Evolutionary conservation across 2,888 invertebrate genomes (phyloP).

Genomic region (Mylabris sibirica): DNA sequence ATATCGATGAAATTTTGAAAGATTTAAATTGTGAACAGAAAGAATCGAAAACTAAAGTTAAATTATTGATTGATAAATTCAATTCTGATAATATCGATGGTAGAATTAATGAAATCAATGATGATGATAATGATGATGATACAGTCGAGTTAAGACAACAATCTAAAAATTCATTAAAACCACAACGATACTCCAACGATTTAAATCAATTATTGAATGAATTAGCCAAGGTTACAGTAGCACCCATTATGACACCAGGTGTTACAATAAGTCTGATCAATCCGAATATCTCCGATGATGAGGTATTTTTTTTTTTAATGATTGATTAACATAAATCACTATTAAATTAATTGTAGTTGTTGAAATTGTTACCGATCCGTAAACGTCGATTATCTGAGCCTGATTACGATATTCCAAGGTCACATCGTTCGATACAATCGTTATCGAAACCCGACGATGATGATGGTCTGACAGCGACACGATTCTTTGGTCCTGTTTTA

Average conservation of each 20-base stretch:
- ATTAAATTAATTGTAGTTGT: constrained; percentile 49
- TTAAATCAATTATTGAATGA: constrained; percentile 56
- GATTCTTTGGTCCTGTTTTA: constrained; percentile 57
- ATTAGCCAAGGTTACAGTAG: constrained; percentile 58
- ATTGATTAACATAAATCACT: not conserved
- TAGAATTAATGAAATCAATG: constrained; percentile 16
- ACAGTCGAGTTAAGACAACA: constrained; percentile 40
- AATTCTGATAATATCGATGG: constrained; percentile 30
- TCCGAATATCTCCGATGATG: constrained; percentile 50
- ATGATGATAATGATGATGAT: constrained; percentile 40
- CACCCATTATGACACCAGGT: constrained; percentile 57
- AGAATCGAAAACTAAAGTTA: constrained; percentile 45
- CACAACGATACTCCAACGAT: constrained; percentile 54
- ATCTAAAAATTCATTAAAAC: not conserved
- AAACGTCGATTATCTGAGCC: constrained; percentile 58
- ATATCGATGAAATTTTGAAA: constrained; percentile 55
- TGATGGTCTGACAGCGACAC: constrained; percentile 52
- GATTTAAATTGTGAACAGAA: constrained; percentile 51
- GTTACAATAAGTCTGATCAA: constrained; percentile 56
- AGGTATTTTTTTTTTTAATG: constrained; percentile 48
- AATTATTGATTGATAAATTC: constrained; percentile 55
- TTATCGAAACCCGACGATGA: constrained; percentile 39
- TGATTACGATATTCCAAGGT: constrained; percentile 63
- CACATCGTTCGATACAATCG: constrained; percentile 56
- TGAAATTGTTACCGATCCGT: constrained; percentile 51